These are phyloP conservation scores for Otis tarda DNA, from an alignment of 2,113 vertebrate genomes.

Conservation along the genomic window DNA sequence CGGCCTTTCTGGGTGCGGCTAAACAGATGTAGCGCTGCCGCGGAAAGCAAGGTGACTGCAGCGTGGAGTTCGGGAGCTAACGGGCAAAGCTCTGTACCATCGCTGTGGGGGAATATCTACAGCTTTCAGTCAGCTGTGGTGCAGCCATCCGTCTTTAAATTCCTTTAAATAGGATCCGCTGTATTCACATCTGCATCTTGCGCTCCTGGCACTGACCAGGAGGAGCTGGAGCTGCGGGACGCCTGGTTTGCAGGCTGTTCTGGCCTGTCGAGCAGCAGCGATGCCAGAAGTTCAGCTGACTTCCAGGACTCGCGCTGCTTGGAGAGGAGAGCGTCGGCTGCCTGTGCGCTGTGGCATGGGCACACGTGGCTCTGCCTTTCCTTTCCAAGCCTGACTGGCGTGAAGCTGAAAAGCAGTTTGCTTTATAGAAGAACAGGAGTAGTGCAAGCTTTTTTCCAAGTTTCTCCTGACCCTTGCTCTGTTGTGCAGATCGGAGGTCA, in stretches of 20 bases:
- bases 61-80: fast-evolving
- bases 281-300: neutral
- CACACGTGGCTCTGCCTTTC: neutral
- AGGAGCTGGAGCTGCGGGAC: neutral
- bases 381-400: neutral
- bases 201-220: neutral
- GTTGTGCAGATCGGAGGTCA: neutral
- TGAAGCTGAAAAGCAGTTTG: neutral
- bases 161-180: neutral
- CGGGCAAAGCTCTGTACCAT: neutral
- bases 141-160: neutral
- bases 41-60: neutral
- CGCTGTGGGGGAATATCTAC: too few species aligned
- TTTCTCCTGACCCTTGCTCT: neutral
- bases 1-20: neutral
- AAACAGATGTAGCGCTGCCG: neutral
- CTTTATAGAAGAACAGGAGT: fast-evolving
- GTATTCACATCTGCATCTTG: neutral
- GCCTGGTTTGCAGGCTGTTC: neutral
- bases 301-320: neutral
- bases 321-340: neutral
- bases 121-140: neutral
- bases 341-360: fast-evolving
- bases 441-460: neutral
- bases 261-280: neutral